These are phyloP conservation scores for Harpagifer antarcticus DNA, from an alignment of 2,797 vertebrate genomes.

Conservation along the genomic window DNA sequence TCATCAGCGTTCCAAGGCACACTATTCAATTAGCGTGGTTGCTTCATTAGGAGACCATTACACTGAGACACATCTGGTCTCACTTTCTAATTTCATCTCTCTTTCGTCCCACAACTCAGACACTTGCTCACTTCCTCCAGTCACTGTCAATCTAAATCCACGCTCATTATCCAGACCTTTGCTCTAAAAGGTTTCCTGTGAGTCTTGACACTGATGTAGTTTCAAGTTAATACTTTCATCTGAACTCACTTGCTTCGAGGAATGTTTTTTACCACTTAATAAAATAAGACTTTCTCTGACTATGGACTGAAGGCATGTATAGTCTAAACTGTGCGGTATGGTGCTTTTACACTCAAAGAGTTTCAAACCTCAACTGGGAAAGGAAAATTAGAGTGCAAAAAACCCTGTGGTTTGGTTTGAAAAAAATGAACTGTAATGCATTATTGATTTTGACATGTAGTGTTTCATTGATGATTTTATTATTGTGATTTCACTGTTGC, in stretches of 20 bases:
- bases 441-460: not conserved
- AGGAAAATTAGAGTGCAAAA: not conserved
- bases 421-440: not conserved
- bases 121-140: conserved; percentile 12
- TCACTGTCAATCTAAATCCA: conserved; percentile 6
- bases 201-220: conserved; percentile 4
- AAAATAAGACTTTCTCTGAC: not conserved
- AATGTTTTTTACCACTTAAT: not conserved
- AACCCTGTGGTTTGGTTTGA: not conserved
- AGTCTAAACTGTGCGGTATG: not conserved
- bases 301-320: not conserved
- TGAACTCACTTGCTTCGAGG: not conserved
- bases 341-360: not conserved
- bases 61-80: conserved; percentile 22
- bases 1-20: conserved; percentile 37
- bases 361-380: not conserved
- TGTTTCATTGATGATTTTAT: not conserved
- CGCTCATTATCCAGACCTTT: not conserved
- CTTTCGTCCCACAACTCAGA: conserved; percentile 7
- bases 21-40: conserved; percentile 47
- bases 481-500: not conserved
- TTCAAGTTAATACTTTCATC: not conserved
- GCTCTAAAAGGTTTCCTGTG: conserved; percentile 8
- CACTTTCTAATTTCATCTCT: conserved; percentile 26
- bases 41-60: conserved; percentile 52